A percentile compares a stretch with the other conserved stretches of the same genome.
phyloP scores from a whole-genome alignment of 2,888 invertebrate genomes.

The Hypena proboscidalis region DNA sequence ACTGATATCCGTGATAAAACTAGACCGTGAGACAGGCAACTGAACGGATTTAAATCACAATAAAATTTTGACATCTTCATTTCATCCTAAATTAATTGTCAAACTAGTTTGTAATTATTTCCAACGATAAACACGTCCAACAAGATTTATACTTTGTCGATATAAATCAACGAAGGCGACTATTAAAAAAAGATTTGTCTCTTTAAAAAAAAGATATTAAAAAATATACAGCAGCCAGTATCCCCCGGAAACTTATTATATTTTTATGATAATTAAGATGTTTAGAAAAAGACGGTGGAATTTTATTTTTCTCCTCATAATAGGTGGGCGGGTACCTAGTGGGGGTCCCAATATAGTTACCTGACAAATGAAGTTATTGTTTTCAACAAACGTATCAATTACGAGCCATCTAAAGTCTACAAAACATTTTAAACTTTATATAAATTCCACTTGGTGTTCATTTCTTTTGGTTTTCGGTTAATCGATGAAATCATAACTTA shows the following conservation, averaged over 20 bases:
- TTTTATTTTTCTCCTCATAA: constrained; percentile 47
- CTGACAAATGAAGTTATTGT: constrained; percentile 76
- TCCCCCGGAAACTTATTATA: constrained; percentile 45
- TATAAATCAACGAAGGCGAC: constrained; percentile 10
- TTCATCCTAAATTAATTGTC: too few species aligned
- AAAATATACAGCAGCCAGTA: constrained; percentile 27
- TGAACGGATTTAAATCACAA: too few species aligned
- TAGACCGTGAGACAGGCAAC: too few species aligned
- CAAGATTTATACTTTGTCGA: constrained; percentile 10
- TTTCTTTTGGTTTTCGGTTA: constrained; percentile 2
- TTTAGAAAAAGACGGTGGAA: constrained; percentile 42
- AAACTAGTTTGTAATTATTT: too few species aligned
- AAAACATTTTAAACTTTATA: constrained; percentile 11
- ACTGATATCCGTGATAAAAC: too few species aligned
- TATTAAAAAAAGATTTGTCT: constrained; percentile 32
- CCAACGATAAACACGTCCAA: background rate
- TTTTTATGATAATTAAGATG: constrained; percentile 61
- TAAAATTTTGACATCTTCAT: too few species aligned
- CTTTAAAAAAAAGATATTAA: constrained; percentile 23
- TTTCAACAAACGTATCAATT: constrained; percentile 16
- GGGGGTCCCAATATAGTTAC: constrained; percentile 60
- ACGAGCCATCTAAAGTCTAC: background rate
- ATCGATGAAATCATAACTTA: constrained; percentile 11
- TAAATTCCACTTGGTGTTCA: background rate
- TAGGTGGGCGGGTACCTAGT: constrained; percentile 55